Conservation (phyloP, 2,888 invertebrate genomes). For the Euclidia mi region DNA sequence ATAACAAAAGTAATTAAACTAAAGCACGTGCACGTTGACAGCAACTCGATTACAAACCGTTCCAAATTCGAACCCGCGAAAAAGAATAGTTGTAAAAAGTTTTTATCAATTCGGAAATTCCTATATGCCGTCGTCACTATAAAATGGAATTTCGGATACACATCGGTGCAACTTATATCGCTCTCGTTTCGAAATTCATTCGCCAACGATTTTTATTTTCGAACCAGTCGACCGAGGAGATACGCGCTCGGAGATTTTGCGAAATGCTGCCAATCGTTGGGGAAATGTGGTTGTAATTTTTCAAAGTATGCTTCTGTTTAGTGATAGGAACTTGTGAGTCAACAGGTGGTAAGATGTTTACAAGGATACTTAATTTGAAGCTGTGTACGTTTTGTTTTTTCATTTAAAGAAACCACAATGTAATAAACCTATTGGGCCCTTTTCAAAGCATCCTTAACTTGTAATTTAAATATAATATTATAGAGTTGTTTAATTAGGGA, state of each 20-base stretch:
- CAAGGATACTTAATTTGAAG: no score
- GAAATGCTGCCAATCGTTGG: slow-evolving; percentile 41
- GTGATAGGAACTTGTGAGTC: no score
- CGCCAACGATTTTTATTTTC: slow-evolving; percentile 65
- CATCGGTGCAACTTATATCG: slow-evolving; percentile 57
- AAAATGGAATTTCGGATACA: slow-evolving; percentile 41
- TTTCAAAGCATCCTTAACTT: no score
- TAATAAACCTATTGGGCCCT: no score
- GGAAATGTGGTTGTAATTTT: no score
- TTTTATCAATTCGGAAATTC: slow-evolving; percentile 41
- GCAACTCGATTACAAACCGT: slow-evolving; percentile 11
- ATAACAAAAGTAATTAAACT: slow-evolving; percentile 5
- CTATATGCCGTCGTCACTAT: slow-evolving; percentile 36
- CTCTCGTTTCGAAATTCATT: slow-evolving; percentile 62
- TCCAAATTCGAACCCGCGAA: slow-evolving; percentile 9
- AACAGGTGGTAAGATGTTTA: slow-evolving; percentile 8
- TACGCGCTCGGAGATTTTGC: slow-evolving; percentile 43
- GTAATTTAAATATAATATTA: no score
- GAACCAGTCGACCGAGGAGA: slow-evolving; percentile 57
- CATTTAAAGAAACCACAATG: no score
- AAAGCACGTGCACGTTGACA: slow-evolving; percentile 6
- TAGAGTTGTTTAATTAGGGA: no score
- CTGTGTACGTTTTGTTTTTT: no score
- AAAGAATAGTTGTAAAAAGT: slow-evolving; percentile 26
- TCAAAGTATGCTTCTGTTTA: no score